Conservation (phyloP, 2,888 invertebrate genomes). For the Anthophora plumipes region DNA sequence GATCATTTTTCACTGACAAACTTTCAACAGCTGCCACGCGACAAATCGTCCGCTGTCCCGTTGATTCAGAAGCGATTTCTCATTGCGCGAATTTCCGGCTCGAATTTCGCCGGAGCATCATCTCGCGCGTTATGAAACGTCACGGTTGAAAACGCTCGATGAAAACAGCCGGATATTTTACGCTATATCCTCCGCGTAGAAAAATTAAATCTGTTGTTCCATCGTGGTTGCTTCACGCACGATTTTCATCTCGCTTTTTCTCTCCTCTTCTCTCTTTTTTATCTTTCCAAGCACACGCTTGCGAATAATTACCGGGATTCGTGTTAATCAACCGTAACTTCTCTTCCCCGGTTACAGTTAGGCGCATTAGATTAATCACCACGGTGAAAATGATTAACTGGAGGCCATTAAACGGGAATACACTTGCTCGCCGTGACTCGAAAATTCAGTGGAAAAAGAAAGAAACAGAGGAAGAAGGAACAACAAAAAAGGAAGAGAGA, state of each 20-base stretch:
- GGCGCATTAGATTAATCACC: no score
- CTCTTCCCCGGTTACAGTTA: background rate
- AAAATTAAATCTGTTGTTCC: constrained; percentile 7
- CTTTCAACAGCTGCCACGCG: constrained; percentile 53
- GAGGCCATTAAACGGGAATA: no score
- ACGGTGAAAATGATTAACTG: no score
- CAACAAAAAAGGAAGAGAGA: no score
- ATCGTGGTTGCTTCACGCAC: no score
- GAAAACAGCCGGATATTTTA: constrained; percentile 13
- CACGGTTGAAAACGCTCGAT: background rate
- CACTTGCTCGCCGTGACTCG: no score
- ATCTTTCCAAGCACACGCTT: background rate
- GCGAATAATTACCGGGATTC: background rate
- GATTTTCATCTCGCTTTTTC: background rate
- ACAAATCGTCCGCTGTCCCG: constrained; percentile 52
- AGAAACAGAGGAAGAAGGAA: no score
- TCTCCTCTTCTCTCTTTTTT: background rate
- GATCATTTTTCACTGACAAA: constrained; percentile 57
- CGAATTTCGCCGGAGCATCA: constrained; percentile 1
- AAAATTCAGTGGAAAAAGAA: background rate
- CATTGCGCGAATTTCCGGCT: constrained; percentile 37
- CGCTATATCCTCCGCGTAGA: background rate
- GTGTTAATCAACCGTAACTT: background rate
- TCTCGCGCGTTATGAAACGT: constrained; percentile 37
- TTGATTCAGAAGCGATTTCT: constrained; percentile 57